Evolutionary conservation across 2,888 invertebrate species (phyloP).

Genomic region (Sesamia inferens): DNA sequence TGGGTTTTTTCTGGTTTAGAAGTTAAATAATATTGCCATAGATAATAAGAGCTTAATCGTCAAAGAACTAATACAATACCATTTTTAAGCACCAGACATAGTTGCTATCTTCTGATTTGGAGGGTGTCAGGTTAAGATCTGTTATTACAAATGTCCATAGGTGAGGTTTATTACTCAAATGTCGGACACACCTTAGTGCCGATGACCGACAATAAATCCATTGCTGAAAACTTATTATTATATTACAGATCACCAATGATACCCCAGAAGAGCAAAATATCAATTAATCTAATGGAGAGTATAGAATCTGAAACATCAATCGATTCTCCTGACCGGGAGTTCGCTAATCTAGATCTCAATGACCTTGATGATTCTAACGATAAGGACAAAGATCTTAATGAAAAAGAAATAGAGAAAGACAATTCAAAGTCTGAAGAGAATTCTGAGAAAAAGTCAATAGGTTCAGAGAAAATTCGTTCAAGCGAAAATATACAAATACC

Average conservation of each 20-base stretch:
- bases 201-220: not conserved
- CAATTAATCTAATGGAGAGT: constrained; percentile 88
- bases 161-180: not conserved
- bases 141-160: not conserved
- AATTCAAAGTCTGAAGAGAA: constrained; percentile 76
- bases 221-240: not conserved
- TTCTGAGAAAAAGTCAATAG: constrained; percentile 74
- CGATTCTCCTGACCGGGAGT: constrained; percentile 87
- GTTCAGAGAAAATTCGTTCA: constrained; percentile 71
- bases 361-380: constrained; percentile 82
- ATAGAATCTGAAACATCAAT: constrained; percentile 89
- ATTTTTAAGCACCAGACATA: not conserved
- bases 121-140: not conserved
- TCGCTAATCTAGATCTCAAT: constrained; percentile 84
- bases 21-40: too few relatives aligned
- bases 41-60: too few relatives aligned
- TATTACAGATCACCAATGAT: constrained; percentile 87
- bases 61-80: not conserved
- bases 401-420: constrained; percentile 70
- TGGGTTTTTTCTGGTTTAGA: not conserved
- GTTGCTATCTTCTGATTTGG: not conserved
- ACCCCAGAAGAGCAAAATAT: constrained; percentile 86
- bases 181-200: not conserved
- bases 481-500: constrained; percentile 76
- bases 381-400: constrained; percentile 76